Evolutionary conservation across 2,888 invertebrate species (phyloP).

Genomic region (Bellardia bayeri): DNA sequence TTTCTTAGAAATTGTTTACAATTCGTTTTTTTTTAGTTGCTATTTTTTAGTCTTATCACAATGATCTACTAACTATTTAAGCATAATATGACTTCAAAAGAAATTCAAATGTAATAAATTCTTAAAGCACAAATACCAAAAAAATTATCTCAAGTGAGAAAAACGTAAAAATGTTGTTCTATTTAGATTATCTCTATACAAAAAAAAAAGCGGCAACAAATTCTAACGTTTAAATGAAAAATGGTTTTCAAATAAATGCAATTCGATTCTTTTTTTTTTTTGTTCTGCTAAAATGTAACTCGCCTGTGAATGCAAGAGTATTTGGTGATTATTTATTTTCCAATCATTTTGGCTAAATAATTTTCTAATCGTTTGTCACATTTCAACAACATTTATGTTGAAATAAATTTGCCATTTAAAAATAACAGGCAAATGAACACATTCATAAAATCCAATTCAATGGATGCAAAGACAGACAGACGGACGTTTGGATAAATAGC

Average conservation of each 20-base stretch:
- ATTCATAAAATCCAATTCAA: constrained; percentile 22
- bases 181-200: constrained; percentile 65
- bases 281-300: neutral
- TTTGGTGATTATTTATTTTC: constrained; percentile 57
- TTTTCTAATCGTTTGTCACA: constrained; percentile 74
- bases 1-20: constrained; percentile 42
- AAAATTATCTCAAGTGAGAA: constrained; percentile 65
- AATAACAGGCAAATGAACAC: constrained; percentile 57
- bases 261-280: constrained; percentile 10
- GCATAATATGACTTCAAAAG: constrained; percentile 70
- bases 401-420: constrained; percentile 70
- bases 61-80: constrained; percentile 67
- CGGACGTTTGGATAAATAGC: neutral
- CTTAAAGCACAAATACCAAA: constrained; percentile 30
- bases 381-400: constrained; percentile 72
- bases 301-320: neutral
- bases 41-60: constrained; percentile 42
- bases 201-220: constrained; percentile 13
- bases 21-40: constrained; percentile 14
- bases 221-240: constrained; percentile 59
- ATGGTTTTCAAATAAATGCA: constrained; percentile 44
- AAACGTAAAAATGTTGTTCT: constrained; percentile 65
- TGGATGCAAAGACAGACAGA: constrained; percentile 17
- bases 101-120: constrained; percentile 66
- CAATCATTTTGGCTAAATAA: constrained; percentile 63